Evolutionary conservation across 2,113 vertebrate species (phyloP).

Genomic region (Bettongia penicillata): DNA sequence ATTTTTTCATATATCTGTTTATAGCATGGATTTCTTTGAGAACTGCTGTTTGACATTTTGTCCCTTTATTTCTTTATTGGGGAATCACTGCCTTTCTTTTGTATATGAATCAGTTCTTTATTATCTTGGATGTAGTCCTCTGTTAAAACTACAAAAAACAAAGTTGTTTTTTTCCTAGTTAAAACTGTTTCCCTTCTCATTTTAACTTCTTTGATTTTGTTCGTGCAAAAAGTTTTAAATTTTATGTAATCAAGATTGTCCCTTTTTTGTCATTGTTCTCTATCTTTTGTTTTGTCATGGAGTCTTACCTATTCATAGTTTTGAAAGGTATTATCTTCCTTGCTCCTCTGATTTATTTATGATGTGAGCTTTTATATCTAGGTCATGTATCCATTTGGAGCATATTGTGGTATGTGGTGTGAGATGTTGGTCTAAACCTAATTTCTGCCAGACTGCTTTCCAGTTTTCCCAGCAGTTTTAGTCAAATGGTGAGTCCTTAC

Average conservation of each 20-base stretch:
- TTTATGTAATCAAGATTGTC: not conserved
- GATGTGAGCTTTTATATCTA: not conserved
- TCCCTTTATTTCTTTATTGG: not conserved
- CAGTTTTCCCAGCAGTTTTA: not conserved
- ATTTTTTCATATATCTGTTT: not conserved
- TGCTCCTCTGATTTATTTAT: constrained; percentile 3
- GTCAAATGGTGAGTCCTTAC: not conserved
- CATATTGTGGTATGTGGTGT: constrained; percentile 1
- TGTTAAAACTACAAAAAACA: not conserved
- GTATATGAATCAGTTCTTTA: not conserved
- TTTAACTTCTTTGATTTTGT: not conserved
- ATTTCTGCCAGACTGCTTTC: not conserved
- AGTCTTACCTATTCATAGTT: not conserved
- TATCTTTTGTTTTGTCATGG: not conserved
- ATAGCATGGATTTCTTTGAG: not conserved
- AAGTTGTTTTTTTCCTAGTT: not conserved
- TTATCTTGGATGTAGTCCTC: not conserved
- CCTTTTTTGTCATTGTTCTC: not conserved
- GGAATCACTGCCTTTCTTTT: not conserved
- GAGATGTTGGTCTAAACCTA: constrained; percentile 2
- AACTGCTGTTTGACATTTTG: not conserved
- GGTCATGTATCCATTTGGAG: constrained; percentile 2
- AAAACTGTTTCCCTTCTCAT: not conserved
- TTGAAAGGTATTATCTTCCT: not conserved
- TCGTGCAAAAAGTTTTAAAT: not conserved